Percentiles rank a stretch among this genome's conserved stretches.
Conservation (phyloP, 2,113 vertebrate species). For the Meleagris gallopavo region DNA sequence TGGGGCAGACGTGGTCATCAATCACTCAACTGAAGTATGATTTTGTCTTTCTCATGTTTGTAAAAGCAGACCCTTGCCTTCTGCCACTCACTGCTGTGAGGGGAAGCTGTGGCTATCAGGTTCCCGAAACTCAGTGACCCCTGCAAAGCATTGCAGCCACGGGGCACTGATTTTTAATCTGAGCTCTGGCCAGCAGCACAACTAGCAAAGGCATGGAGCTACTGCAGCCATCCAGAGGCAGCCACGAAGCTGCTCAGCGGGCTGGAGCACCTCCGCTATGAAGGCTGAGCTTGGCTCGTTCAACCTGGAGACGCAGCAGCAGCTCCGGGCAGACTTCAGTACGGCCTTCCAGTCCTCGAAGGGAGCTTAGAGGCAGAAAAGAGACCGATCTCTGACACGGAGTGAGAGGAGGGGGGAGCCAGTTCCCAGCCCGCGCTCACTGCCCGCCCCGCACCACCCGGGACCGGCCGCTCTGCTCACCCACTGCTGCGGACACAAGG, state of each 20-base stretch:
- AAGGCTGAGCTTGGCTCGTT: too few relatives aligned
- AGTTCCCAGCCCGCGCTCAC: too few relatives aligned
- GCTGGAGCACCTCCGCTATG: too few relatives aligned
- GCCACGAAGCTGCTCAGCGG: too few relatives aligned
- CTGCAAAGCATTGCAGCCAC: neutral
- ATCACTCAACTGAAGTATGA: neutral
- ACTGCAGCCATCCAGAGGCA: too few relatives aligned
- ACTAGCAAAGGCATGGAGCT: neutral
- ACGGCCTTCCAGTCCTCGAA: too few relatives aligned
- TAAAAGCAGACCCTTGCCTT: neutral
- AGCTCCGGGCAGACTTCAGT: too few relatives aligned
- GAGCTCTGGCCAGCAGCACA: neutral
- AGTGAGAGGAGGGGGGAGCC: too few relatives aligned
- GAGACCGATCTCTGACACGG: too few relatives aligned
- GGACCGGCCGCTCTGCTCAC: constrained; percentile 71
- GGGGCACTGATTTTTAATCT: neutral
- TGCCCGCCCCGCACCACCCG: too few relatives aligned
- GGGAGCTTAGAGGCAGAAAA: too few relatives aligned
- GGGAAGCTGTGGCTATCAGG: neutral
- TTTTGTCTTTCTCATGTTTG: neutral
- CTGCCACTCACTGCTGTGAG: neutral
- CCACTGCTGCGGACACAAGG: constrained; percentile 90
- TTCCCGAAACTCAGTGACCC: neutral
- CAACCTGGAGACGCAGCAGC: too few relatives aligned
- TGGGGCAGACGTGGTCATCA: neutral